These are phyloP conservation scores for Dromius quadrimaculatus DNA, from an alignment of 2,888 invertebrate genomes.

Conservation along the genomic window DNA sequence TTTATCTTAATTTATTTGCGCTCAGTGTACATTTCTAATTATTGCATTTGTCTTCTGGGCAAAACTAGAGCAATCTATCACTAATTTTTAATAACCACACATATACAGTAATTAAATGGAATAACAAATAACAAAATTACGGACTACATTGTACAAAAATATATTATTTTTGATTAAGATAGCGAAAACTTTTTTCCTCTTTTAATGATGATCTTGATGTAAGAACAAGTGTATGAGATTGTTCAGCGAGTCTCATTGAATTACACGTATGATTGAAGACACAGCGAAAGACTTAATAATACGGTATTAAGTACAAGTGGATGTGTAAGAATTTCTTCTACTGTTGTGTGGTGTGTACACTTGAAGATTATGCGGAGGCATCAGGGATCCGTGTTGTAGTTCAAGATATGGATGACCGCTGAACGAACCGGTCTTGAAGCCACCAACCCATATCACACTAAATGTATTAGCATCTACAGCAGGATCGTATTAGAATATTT, in stretches of 20 bases:
- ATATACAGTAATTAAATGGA: no score
- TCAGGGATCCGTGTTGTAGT: conserved; percentile 30
- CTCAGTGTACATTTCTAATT: no score
- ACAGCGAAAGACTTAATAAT: conserved; percentile 20
- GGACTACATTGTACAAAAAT: no score
- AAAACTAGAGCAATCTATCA: no score
- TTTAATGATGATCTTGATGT: conserved; percentile 19
- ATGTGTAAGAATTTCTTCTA: conserved; percentile 10
- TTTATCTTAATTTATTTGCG: no score
- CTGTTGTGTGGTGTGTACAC: conserved; percentile 6
- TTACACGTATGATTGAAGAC: conserved; percentile 35
- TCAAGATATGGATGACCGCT: conserved; percentile 50
- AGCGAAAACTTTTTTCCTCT: no score
- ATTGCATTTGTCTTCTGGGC: no score
- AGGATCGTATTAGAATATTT: conserved; percentile 29
- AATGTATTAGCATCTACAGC: conserved; percentile 39
- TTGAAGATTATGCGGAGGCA: conserved; percentile 18
- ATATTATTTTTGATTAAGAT: no score
- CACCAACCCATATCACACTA: conserved; percentile 51
- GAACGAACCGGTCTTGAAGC: conserved; percentile 46
- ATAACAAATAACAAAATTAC: no score
- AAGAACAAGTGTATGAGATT: conserved; percentile 11
- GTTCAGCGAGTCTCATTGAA: conserved; percentile 24
- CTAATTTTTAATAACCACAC: no score
- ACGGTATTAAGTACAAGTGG: conserved; percentile 22